Conservation (phyloP, 2,113 vertebrate genomes). For the Choloepus hoffmanni region DNA sequence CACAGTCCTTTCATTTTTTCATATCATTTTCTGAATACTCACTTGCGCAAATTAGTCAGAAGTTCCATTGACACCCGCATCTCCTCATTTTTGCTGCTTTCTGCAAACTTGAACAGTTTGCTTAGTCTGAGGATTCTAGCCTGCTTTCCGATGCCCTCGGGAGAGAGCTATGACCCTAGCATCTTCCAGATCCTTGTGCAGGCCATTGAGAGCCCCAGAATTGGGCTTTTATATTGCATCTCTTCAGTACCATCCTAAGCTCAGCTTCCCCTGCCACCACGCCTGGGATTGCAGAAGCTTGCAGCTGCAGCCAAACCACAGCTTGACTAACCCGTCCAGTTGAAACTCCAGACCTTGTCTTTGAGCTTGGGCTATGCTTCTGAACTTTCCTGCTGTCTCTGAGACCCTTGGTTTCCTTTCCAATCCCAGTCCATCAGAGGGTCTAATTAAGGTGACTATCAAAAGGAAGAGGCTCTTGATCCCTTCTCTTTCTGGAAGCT, state of each 20-base stretch:
- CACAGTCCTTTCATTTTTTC: not conserved
- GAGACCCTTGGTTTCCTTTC: not conserved
- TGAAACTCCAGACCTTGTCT: not conserved
- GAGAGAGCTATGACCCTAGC: rapidly evolving
- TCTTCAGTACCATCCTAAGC: not conserved
- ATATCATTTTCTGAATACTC: not conserved
- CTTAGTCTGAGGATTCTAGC: not conserved
- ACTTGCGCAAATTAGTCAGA: not conserved
- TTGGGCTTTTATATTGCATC: not conserved
- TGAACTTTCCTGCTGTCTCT: not conserved
- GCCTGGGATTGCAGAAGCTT: not conserved
- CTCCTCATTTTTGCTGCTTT: not conserved
- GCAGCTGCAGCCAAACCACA: not conserved
- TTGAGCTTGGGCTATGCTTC: not conserved
- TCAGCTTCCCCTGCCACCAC: not conserved
- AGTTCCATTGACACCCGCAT: not conserved
- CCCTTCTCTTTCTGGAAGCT: not conserved
- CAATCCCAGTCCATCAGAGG: not conserved
- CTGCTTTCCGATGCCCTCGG: not conserved
- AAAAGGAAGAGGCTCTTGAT: not conserved
- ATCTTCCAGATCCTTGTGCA: not conserved
- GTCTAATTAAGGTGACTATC: not conserved
- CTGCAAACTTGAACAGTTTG: not conserved
- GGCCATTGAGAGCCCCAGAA: too few species aligned
- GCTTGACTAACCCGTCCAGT: not conserved